Percentiles rank a stretch among this genome's conserved stretches.
Conservation (phyloP, 2,888 invertebrate genomes). For the Nymphalis c-album region DNA sequence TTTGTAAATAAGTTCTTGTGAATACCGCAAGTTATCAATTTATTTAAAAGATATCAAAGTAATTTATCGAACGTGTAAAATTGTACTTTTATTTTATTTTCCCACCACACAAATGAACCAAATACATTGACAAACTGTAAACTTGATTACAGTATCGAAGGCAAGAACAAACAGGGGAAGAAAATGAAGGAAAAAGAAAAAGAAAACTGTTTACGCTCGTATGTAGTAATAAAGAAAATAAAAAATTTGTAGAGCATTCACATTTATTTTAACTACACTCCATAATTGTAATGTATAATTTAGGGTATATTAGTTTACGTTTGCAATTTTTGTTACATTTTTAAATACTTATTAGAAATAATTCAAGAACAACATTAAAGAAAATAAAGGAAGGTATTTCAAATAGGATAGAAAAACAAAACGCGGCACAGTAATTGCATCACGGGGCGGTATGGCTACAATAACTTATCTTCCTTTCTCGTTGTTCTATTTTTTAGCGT, state of each 20-base stretch:
- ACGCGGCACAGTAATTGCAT: conserved; percentile 52
- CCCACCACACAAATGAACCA: conserved; percentile 48
- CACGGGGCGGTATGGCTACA: conserved; percentile 51
- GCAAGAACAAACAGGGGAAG: conserved; percentile 65
- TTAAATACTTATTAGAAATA: not conserved
- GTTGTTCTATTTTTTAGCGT: conserved; percentile 59
- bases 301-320: not conserved
- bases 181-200: conserved; percentile 55
- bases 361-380: not conserved
- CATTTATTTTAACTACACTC: not conserved
- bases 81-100: conserved; percentile 35
- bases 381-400: not conserved
- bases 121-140: conserved; percentile 61
- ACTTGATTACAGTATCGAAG: conserved; percentile 68
- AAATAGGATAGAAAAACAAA: conserved; percentile 3
- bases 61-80: not conserved
- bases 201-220: conserved; percentile 29
- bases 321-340: not conserved
- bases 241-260: conserved; percentile 43
- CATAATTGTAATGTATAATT: not conserved
- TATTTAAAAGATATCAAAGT: too few species aligned
- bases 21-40: not conserved
- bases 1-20: not conserved
- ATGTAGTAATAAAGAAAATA: conserved; percentile 58
- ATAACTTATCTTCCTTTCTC: conserved; percentile 57